phyloP scores from a whole-genome alignment of 2,113 vertebrate species.

The Mastomys natalensis region DNA sequence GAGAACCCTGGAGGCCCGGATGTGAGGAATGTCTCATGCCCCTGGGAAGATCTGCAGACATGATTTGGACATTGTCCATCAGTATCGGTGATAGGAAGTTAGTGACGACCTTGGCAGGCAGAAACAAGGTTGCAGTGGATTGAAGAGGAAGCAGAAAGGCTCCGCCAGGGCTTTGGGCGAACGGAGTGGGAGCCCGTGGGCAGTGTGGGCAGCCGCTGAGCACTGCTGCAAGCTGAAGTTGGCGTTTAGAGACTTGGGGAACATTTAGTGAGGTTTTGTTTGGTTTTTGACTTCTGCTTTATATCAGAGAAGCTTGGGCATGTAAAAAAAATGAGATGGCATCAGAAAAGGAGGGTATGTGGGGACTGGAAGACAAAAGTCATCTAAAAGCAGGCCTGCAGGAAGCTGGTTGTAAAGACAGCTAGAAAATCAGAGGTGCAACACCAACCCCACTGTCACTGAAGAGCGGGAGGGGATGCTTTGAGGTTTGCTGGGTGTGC shows the following conservation, averaged over 20 bases:
- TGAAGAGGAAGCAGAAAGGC: not conserved
- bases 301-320: not conserved
- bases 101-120: not conserved
- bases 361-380: not conserved
- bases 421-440: not conserved
- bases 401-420: not conserved
- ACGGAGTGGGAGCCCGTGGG: not conserved
- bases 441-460: not conserved
- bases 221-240: not conserved
- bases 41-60: not conserved
- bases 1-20: not conserved
- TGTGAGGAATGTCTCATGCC: not conserved
- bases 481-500: not conserved
- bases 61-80: not conserved
- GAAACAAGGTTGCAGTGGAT: not conserved
- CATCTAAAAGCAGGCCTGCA: not conserved
- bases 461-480: not conserved
- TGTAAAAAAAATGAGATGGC: not conserved
- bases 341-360: not conserved
- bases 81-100: not conserved
- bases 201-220: not conserved
- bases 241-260: not conserved
- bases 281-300: not conserved
- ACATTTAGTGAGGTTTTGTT: not conserved
- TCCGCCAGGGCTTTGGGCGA: not conserved